A percentile compares a stretch with the other conserved stretches of the same genome.
Conservation (phyloP, 1,140 invertebrate species). For the Gryllus bimaculatus region DNA sequence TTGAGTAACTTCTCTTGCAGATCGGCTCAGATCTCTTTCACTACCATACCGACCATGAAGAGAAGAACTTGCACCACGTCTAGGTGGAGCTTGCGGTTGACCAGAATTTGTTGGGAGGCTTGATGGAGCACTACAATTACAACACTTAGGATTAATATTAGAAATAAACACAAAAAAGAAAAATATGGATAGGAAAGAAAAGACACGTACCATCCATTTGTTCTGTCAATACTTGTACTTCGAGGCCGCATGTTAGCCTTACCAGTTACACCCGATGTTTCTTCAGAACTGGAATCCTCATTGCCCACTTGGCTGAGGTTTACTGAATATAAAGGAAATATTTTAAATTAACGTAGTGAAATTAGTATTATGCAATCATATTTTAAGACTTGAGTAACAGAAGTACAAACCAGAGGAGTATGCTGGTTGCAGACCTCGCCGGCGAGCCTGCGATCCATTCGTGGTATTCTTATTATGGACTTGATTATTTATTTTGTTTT, state of each 20-base stretch:
- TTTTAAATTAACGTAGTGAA: neutral
- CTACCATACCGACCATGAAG: slow-evolving; percentile 40
- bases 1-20: slow-evolving; percentile 33
- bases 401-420: slow-evolving; percentile 49
- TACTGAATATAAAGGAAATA: slow-evolving; percentile 31
- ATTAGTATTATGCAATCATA: neutral
- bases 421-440: slow-evolving; percentile 49
- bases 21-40: slow-evolving; percentile 37
- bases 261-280: slow-evolving; percentile 42
- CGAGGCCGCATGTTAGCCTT: slow-evolving; percentile 48
- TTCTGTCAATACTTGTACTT: slow-evolving; percentile 20
- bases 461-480: slow-evolving; percentile 28
- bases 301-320: slow-evolving; percentile 52
- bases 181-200: too few species aligned
- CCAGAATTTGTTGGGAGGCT: neutral
- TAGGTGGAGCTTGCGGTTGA: slow-evolving; percentile 9
- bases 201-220: neutral
- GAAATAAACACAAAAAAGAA: too few species aligned
- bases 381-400: neutral
- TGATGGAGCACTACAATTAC: slow-evolving; percentile 8
- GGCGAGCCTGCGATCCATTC: slow-evolving; percentile 37
- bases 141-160: neutral
- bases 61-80: neutral
- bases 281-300: slow-evolving; percentile 69
- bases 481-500: slow-evolving; percentile 52